phyloP scores from a whole-genome alignment of 1,140 invertebrate genomes.

The Drosophila arizonae region DNA sequence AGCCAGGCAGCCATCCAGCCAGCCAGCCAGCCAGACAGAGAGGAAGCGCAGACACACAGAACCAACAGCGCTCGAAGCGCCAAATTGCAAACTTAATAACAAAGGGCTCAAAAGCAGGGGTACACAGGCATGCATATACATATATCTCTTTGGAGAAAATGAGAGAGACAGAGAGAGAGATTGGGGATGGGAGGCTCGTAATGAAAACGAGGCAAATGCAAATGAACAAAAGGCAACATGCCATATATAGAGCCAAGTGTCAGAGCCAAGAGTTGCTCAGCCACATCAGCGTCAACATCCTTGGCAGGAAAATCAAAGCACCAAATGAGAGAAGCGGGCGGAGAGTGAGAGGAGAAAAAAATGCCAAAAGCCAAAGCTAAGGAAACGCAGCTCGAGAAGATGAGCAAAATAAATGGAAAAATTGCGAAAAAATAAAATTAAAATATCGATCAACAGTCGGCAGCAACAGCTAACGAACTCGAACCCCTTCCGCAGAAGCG shows the following conservation, averaged over 20 bases:
- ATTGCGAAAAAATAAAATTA: slow-evolving; percentile 74
- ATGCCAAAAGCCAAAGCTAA: slow-evolving; percentile 57
- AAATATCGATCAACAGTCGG: slow-evolving; percentile 75
- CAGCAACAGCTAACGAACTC: slow-evolving; percentile 71
- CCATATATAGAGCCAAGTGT: slow-evolving; percentile 26
- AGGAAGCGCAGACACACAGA: slow-evolving; percentile 39
- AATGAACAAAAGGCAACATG: slow-evolving; percentile 73
- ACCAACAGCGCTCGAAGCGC: slow-evolving; percentile 28
- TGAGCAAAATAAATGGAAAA: slow-evolving; percentile 28
- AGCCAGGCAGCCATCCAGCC: background rate
- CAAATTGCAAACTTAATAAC: slow-evolving; percentile 68
- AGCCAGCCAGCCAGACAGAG: slow-evolving; percentile 18
- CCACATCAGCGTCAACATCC: slow-evolving; percentile 58
- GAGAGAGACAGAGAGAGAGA: background rate
- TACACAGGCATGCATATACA: slow-evolving; percentile 1
- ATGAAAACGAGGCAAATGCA: slow-evolving; percentile 75
- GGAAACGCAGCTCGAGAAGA: slow-evolving; percentile 55
- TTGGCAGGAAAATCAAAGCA: slow-evolving; percentile 71
- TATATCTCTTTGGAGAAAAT: background rate
- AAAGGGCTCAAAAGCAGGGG: slow-evolving; percentile 36
- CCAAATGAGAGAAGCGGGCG: slow-evolving; percentile 51
- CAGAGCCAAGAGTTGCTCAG: slow-evolving; percentile 25
- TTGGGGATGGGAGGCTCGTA: slow-evolving; percentile 34
- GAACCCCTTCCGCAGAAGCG: slow-evolving; percentile 60
- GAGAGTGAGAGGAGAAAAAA: slow-evolving; percentile 5